Percentiles rank a stretch among this genome's conserved stretches.
Evolutionary conservation across 2,797 vertebrate genomes (phyloP).

Genomic region (Gymnoscopelus braueri): DNA sequence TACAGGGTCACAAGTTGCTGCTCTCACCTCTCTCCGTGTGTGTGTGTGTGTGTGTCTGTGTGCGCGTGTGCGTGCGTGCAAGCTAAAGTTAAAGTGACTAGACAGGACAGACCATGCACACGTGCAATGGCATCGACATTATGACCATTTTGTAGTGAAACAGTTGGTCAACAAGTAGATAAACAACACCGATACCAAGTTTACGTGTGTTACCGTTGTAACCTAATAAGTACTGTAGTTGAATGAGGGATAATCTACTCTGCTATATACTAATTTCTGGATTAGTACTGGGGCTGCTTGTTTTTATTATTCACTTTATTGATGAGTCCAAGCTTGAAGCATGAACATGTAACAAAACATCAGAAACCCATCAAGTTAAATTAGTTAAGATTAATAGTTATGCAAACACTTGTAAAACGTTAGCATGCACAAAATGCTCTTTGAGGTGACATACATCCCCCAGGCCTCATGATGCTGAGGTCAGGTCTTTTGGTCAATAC

Average conservation of each 20-base stretch:
- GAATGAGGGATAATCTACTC: background rate
- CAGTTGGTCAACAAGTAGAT: background rate
- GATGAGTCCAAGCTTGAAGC: background rate
- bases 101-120: background rate
- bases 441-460: background rate
- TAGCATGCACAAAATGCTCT: background rate
- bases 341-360: background rate
- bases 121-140: background rate
- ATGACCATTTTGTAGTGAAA: background rate
- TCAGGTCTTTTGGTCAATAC: constrained; percentile 29
- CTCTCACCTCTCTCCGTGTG: too few relatives aligned
- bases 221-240: background rate
- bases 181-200: background rate
- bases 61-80: too few relatives aligned
- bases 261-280: background rate
- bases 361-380: background rate
- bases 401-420: background rate
- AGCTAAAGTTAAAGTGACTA: background rate
- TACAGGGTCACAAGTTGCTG: too few relatives aligned
- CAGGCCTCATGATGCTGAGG: constrained; percentile 5
- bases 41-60: too few relatives aligned
- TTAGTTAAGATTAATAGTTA: background rate
- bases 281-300: background rate
- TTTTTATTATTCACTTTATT: constrained; percentile 6
- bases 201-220: background rate